These are phyloP conservation scores for Drosophila yooni DNA, from an alignment of 2,888 invertebrate genomes.

Conservation along the genomic window DNA sequence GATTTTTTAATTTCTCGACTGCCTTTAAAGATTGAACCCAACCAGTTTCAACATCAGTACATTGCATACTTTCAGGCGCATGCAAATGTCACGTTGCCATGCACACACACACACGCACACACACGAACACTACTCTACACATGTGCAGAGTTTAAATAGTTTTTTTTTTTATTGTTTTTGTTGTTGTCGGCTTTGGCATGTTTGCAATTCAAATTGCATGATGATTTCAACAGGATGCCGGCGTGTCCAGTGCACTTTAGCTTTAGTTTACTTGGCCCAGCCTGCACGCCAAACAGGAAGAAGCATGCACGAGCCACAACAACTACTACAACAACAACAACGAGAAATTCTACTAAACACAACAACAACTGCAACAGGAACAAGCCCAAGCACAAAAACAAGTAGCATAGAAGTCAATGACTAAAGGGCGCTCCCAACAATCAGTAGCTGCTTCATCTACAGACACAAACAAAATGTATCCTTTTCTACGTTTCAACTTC, in stretches of 20 bases:
- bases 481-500: conserved; percentile 59
- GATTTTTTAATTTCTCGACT: conserved; percentile 56
- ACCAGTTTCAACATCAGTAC: conserved; percentile 41
- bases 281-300: conserved; percentile 67
- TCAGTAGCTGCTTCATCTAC: conserved; percentile 55
- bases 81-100: conserved; percentile 77
- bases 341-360: not conserved
- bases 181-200: conserved; percentile 54
- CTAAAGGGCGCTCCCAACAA: conserved; percentile 50
- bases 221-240: conserved; percentile 78
- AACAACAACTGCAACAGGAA: conserved; percentile 30
- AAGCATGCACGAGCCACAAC: conserved; percentile 46
- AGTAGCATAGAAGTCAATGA: conserved; percentile 48
- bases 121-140: not conserved
- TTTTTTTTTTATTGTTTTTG: conserved; percentile 28
- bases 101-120: conserved; percentile 25
- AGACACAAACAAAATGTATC: conserved; percentile 58
- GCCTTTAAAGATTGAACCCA: conserved; percentile 53
- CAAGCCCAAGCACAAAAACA: conserved; percentile 34
- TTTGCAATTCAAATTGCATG: conserved; percentile 70
- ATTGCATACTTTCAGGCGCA: conserved; percentile 75
- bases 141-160: conserved; percentile 17
- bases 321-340: conserved; percentile 32
- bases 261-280: conserved; percentile 63
- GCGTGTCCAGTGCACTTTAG: conserved; percentile 74